These are phyloP conservation scores for Drosophila parabipectinata DNA, from an alignment of 1,140 invertebrate species.

Conservation along the genomic window DNA sequence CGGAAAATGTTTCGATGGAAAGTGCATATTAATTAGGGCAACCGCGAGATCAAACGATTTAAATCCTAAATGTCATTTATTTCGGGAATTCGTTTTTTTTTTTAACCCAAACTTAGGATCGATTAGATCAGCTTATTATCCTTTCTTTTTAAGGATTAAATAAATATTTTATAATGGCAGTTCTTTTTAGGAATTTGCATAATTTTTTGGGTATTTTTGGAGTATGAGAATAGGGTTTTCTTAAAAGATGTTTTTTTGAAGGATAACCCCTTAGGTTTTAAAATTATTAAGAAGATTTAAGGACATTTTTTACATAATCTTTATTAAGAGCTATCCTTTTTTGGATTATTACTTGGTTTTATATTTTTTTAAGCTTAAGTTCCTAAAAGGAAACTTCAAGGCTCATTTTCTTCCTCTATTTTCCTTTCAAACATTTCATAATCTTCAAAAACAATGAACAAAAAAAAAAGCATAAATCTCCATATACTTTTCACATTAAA, in stretches of 20 bases:
- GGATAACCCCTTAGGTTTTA: background rate
- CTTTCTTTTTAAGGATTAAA: background rate
- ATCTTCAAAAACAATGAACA: background rate
- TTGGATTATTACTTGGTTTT: no score
- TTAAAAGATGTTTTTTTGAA: background rate
- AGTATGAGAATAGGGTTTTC: no score
- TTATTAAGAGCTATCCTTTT: no score
- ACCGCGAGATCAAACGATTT: slow-evolving; percentile 22
- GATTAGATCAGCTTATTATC: slow-evolving; percentile 2
- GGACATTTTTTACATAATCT: no score
- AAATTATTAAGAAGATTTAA: background rate
- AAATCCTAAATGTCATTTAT: background rate
- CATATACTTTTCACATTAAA: slow-evolving; percentile 5
- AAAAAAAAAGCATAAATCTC: background rate
- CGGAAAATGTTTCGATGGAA: background rate
- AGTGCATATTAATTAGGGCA: slow-evolving; percentile 16
- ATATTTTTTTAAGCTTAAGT: no score
- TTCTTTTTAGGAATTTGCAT: slow-evolving; percentile 9
- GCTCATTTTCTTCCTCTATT: background rate
- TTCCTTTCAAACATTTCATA: no score
- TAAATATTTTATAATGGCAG: background rate
- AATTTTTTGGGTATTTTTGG: background rate
- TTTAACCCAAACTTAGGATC: slow-evolving; percentile 5
- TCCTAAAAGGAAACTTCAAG: background rate
- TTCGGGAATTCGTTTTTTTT: background rate